These are phyloP conservation scores for Chelonus insularis DNA, from an alignment of 1,140 invertebrate species.

Conservation along the genomic window DNA sequence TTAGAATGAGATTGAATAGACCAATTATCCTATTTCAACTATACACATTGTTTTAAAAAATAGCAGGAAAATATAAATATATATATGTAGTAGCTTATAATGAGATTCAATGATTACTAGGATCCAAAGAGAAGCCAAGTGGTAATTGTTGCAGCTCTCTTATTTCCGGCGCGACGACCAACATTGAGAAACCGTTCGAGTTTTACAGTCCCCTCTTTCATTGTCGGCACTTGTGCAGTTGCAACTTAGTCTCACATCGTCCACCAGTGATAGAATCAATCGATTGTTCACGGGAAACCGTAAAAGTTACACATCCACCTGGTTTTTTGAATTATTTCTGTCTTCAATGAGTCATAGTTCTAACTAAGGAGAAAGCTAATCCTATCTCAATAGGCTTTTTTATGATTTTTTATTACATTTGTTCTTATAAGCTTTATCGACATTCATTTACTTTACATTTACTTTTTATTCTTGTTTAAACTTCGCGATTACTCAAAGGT, in stretches of 20 bases:
- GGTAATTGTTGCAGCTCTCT: constrained; percentile 8
- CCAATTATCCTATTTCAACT: not conserved
- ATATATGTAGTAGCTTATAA: too few species aligned
- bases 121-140: constrained; percentile 7
- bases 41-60: not conserved
- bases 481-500: too few species aligned
- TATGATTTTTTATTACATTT: not conserved
- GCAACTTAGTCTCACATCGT: not conserved
- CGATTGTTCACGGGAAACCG: constrained; percentile 26
- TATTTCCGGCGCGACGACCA: not conserved
- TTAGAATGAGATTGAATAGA: not conserved
- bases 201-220: constrained; percentile 6
- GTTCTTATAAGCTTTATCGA: not conserved
- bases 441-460: not conserved
- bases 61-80: not conserved
- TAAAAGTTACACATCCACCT: constrained; percentile 18
- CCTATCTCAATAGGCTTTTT: not conserved
- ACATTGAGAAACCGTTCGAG: constrained; percentile 16
- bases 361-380: not conserved
- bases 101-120: not conserved
- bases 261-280: constrained; percentile 12
- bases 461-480: too few species aligned
- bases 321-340: not conserved
- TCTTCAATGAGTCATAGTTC: not conserved
- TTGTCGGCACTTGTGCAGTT: constrained; percentile 4